These are phyloP conservation scores for Temnothorax nylanderi DNA, from an alignment of 1,140 invertebrate species.

Conservation along the genomic window DNA sequence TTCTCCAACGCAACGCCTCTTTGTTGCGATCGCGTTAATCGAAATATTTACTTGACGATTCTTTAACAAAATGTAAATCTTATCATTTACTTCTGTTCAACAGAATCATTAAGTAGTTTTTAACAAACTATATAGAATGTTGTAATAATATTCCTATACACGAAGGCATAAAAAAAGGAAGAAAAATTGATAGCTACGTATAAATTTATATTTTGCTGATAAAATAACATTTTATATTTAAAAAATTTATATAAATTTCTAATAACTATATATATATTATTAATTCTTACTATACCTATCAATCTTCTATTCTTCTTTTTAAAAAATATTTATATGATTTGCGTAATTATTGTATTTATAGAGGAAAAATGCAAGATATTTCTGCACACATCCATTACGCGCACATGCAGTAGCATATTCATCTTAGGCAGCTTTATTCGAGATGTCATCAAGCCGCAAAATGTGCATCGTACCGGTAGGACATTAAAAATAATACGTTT, in stretches of 20 bases:
- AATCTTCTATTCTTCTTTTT: not conserved
- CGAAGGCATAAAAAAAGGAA: not conserved
- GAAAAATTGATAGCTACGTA: not conserved
- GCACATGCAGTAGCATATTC: not conserved
- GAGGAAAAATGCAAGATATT: not conserved
- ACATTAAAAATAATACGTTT: conserved; percentile 68
- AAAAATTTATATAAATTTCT: not conserved
- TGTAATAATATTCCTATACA: not conserved
- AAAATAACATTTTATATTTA: not conserved
- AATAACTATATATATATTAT: not conserved
- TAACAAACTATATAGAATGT: not conserved
- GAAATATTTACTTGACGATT: not conserved
- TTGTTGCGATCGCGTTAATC: not conserved
- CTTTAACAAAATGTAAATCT: not conserved
- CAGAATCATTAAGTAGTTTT: not conserved
- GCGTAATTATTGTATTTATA: not conserved
- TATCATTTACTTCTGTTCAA: not conserved
- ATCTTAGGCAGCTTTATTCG: not conserved
- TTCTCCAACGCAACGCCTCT: not conserved
- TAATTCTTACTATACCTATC: not conserved
- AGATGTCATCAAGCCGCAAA: not conserved
- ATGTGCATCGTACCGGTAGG: conserved; percentile 6
- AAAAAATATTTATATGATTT: not conserved
- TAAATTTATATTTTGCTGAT: not conserved
- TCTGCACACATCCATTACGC: not conserved